Evolutionary conservation across 2,888 invertebrate species (phyloP), one percentile per base, ranked within the genome.

Genomic region (Candidula unifasciata): DNA sequence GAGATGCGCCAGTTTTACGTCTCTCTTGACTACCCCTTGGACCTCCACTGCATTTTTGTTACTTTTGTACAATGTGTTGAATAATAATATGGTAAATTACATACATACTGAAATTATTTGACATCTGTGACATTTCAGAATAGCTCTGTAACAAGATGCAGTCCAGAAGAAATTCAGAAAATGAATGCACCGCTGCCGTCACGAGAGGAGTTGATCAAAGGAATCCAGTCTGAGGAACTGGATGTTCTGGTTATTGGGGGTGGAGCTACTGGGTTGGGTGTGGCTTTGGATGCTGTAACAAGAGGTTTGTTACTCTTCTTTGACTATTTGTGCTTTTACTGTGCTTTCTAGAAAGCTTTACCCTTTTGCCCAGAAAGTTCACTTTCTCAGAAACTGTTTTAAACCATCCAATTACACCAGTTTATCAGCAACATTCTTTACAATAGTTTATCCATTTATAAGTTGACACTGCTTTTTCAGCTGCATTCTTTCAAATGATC

Each of bases 251-350:
- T 99, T 88, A 96, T 99, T 89, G 99, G 99, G 0, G 98, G 98
- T 0, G 99, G 99, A 73, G 99, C 99, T 60, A 99, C 99, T 0
- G 99, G 99, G 0, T 96, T 97, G 64, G 99, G 99, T 2, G 98
- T 98, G 92, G 99, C 99, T 0, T 95, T 99, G 18, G 99, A 99
- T 94, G 96, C 99, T 3, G 96, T 96, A 81, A 98, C 98, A 8
- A 95, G 99, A 95, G 99, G 97, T 96, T 54, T 10, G 18, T 73
- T n/a, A 6, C 5, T 44, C n/a, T 21, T 73, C 44, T 44, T 37
- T 3, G 6, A 5, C 6, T 6, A 73, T 10, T 69, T 16, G 27
- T 66, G n/a, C 27, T 8, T 27, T 13, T 66, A 27, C 30, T 64
- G n/a, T n/a, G n/a, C n/a, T n/a, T n/a, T n/a, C n/a, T n/a, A 44